Conservation (phyloP, 1,140 invertebrate species). For the Nomia melanderi region DNA sequence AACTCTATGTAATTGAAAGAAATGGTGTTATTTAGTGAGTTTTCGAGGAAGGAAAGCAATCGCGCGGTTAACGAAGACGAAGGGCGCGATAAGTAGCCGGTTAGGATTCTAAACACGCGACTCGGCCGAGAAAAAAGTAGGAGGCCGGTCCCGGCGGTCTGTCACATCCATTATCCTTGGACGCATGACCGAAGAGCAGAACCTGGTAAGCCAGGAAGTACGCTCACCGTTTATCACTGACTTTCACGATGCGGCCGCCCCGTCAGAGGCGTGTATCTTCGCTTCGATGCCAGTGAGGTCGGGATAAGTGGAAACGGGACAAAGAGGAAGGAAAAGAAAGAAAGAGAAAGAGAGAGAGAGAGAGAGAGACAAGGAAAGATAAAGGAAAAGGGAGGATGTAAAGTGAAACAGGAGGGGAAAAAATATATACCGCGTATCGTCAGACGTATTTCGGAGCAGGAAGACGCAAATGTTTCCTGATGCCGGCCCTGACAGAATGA, state of each 20-base stretch:
- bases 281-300: conserved; percentile 9
- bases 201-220: conserved; percentile 54
- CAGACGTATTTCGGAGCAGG: conserved; percentile 9
- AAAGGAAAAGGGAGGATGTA: background rate
- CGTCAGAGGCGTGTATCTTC: conserved; percentile 12
- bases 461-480: conserved; percentile 42
- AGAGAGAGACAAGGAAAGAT: background rate
- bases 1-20: too few species aligned
- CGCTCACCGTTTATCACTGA: conserved; percentile 45
- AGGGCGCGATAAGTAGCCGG: conserved; percentile 5
- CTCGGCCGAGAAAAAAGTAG: background rate
- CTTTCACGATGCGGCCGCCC: conserved; percentile 26
- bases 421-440: conserved; percentile 12
- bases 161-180: conserved; percentile 51
- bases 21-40: too few species aligned
- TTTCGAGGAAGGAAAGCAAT: too few species aligned
- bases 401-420: background rate
- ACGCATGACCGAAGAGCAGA: conserved; percentile 52
- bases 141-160: background rate
- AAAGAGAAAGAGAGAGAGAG: too few species aligned
- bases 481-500: conserved; percentile 46
- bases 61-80: background rate
- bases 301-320: background rate
- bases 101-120: background rate
- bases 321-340: background rate